phyloP scores from a whole-genome alignment of 2,113 vertebrate species.

The Eclectus roratus region DNA sequence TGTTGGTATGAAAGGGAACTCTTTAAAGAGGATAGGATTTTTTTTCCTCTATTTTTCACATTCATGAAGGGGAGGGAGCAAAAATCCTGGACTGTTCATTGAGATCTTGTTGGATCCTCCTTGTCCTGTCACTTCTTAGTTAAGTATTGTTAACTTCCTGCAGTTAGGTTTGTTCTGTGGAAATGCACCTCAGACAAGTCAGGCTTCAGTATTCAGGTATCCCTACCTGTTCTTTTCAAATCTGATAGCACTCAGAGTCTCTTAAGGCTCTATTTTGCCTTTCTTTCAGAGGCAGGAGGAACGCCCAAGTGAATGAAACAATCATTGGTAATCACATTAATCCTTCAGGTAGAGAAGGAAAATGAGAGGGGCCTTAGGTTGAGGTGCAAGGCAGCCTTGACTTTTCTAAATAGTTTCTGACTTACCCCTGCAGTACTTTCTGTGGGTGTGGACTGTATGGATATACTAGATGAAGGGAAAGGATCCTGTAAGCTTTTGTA shows the following conservation, averaged over 20 bases:
- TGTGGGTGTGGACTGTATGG: not conserved
- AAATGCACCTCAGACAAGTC: not conserved
- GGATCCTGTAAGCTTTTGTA: not conserved
- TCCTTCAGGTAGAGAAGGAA: not conserved
- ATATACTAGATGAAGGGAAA: not conserved
- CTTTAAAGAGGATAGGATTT: not conserved
- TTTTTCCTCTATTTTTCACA: not conserved
- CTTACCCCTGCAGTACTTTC: not conserved
- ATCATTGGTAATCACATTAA: not conserved
- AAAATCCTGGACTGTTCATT: not conserved
- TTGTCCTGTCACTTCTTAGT: not conserved
- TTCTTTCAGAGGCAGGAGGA: not conserved
- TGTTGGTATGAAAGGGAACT: conserved; percentile 7
- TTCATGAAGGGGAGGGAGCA: not conserved
- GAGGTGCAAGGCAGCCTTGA: not conserved
- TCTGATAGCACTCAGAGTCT: not conserved
- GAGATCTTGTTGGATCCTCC: not conserved
- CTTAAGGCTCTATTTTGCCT: not conserved
- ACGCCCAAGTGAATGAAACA: not conserved
- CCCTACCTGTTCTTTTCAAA: not conserved
- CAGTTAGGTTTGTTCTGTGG: not conserved
- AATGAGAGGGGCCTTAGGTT: not conserved
- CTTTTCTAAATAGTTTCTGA: not conserved
- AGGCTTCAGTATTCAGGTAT: not conserved
- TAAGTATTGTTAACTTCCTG: not conserved